Percentiles rank a stretch among this genome's conserved stretches.
Conservation (phyloP, 2,888 invertebrate species). For the Calliphora vomitoria region DNA sequence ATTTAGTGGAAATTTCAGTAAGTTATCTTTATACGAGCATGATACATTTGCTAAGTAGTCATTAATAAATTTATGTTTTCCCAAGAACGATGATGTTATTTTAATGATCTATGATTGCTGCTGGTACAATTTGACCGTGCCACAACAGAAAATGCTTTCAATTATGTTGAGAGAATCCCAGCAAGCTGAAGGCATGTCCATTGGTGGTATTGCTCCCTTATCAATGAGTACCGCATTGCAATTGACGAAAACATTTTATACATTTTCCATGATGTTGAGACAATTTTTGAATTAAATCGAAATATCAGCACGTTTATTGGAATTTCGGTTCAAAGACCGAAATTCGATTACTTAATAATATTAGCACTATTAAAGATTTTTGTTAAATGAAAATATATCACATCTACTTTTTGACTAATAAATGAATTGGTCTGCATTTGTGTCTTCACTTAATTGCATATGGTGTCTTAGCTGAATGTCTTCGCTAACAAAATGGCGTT, state of each 20-base stretch:
- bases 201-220: conserved; percentile 75
- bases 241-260: conserved; percentile 75
- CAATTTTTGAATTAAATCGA: no score
- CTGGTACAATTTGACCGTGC: conserved; percentile 76
- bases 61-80: not conserved
- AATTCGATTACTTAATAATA: no score
- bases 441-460: no score
- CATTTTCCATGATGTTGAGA: conserved; percentile 68
- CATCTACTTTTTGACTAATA: no score
- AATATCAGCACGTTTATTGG: no score
- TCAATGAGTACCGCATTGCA: conserved; percentile 75
- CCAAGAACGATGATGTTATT: not conserved
- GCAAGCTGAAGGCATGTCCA: conserved; percentile 65
- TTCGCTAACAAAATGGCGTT: no score
- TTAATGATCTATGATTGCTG: conserved; percentile 73
- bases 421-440: no score
- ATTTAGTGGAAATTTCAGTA: conserved; percentile 51
- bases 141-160: conserved; percentile 74
- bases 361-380: no score
- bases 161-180: conserved; percentile 77
- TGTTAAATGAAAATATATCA: no score
- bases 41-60: not conserved
- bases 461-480: no score
- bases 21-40: not conserved
- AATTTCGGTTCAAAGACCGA: no score